phyloP scores from a whole-genome alignment of 1,140 invertebrate genomes.

The Lerema accius region DNA sequence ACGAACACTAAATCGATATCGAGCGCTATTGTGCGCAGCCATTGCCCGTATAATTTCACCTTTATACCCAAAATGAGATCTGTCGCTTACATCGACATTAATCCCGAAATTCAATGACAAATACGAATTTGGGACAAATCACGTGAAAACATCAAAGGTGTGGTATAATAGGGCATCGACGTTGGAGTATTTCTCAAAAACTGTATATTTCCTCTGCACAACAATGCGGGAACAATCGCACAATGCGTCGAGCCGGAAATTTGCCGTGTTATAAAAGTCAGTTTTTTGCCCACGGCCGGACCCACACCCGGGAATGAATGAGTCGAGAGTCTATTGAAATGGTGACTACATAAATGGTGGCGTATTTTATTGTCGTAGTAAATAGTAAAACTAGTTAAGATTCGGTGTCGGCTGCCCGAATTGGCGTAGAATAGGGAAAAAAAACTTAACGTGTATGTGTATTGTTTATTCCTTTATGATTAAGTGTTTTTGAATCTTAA shows the following conservation, averaged over 20 bases:
- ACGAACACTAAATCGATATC: conserved; percentile 4
- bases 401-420: no score
- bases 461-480: no score
- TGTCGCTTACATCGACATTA: conserved; percentile 44
- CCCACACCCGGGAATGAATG: conserved; percentile 38
- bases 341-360: conserved; percentile 52
- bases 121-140: conserved; percentile 45
- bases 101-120: conserved; percentile 44
- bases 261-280: conserved; percentile 54
- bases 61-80: conserved; percentile 40
- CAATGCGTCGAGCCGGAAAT: conserved; percentile 64
- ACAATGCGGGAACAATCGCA: conserved; percentile 43
- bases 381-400: conserved; percentile 28
- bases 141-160: conserved; percentile 42
- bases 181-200: conserved; percentile 23
- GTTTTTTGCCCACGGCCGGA: conserved; percentile 44
- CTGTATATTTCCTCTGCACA: conserved; percentile 50
- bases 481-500: no score
- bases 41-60: conserved; percentile 7
- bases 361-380: conserved; percentile 38
- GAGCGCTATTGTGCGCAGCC: conserved; percentile 5
- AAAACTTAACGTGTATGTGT: no score
- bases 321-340: conserved; percentile 52
- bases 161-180: conserved; percentile 22
- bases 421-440: no score